phyloP scores from a whole-genome alignment of 2,888 invertebrate genomes.

The Stegana nigrithorax region DNA sequence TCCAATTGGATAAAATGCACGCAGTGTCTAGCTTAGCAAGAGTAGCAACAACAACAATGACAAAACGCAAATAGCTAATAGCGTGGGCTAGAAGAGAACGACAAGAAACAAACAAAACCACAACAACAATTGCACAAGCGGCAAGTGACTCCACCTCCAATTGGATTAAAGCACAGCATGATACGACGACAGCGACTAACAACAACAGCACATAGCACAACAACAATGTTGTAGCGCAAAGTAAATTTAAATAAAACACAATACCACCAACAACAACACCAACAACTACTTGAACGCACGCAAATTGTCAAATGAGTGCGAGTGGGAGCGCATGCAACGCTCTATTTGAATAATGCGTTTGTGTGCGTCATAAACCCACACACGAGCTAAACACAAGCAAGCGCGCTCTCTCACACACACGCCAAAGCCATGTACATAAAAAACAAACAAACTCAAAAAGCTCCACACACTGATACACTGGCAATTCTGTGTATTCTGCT shows the following conservation, averaged over 20 bases:
- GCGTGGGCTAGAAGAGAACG: slow-evolving; percentile 42
- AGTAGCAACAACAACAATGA: not conserved
- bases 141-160: slow-evolving; percentile 52
- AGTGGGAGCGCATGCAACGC: slow-evolving; percentile 27
- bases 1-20: slow-evolving; percentile 51
- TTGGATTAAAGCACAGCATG: slow-evolving; percentile 46
- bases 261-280: too few species aligned
- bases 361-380: not conserved
- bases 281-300: too few species aligned
- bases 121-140: not conserved
- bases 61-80: not conserved
- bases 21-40: slow-evolving; percentile 22
- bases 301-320: slow-evolving; percentile 8
- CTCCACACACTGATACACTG: too few species aligned
- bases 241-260: slow-evolving; percentile 55
- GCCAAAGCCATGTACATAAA: not conserved
- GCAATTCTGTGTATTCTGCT: slow-evolving; percentile 14
- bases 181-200: not conserved
- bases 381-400: not conserved
- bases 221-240: slow-evolving; percentile 35
- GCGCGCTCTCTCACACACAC: slow-evolving; percentile 4
- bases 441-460: not conserved
- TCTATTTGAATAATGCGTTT: not conserved
- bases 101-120: slow-evolving; percentile 36
- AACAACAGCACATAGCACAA: too few species aligned